Conservation (phyloP, 2,888 invertebrate genomes). For the Eristalis intricaria region DNA sequence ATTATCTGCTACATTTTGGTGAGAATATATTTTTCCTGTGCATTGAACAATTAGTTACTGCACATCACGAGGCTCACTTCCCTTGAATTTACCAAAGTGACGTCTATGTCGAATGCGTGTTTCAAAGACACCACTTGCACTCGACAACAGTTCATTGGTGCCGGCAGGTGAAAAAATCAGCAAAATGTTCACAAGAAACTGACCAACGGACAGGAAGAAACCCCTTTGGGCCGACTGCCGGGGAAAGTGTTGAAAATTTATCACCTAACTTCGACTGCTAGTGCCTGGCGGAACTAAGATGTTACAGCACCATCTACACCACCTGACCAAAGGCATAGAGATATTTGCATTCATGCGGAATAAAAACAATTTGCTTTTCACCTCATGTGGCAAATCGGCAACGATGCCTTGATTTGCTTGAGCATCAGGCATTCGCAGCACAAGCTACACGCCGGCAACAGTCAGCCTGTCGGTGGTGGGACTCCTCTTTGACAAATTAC, state of each 20-base stretch:
- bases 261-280: conserved; percentile 51
- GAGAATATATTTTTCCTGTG: no score
- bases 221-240: conserved; percentile 30
- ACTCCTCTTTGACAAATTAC: conserved; percentile 71
- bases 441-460: conserved; percentile 38
- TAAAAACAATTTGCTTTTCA: conserved; percentile 53
- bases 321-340: conserved; percentile 57
- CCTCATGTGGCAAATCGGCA: not conserved
- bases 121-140: not conserved
- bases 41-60: no score
- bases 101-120: not conserved
- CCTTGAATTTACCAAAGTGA: not conserved
- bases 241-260: conserved; percentile 72
- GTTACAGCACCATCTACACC: conserved; percentile 35
- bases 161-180: no score
- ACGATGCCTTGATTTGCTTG: conserved; percentile 62
- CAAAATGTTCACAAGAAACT: not conserved
- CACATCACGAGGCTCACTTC: no score
- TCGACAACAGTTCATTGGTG: not conserved
- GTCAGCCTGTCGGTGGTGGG: conserved; percentile 64
- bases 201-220: conserved; percentile 20
- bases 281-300: conserved; percentile 62
- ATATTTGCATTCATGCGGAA: conserved; percentile 26
- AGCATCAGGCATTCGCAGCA: conserved; percentile 56
- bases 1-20: no score